Evolutionary conservation across 30 jellyfish, hydroid and myxozoan genomes (phyloP).

Genomic region (Phacellophora camtschatica): DNA sequence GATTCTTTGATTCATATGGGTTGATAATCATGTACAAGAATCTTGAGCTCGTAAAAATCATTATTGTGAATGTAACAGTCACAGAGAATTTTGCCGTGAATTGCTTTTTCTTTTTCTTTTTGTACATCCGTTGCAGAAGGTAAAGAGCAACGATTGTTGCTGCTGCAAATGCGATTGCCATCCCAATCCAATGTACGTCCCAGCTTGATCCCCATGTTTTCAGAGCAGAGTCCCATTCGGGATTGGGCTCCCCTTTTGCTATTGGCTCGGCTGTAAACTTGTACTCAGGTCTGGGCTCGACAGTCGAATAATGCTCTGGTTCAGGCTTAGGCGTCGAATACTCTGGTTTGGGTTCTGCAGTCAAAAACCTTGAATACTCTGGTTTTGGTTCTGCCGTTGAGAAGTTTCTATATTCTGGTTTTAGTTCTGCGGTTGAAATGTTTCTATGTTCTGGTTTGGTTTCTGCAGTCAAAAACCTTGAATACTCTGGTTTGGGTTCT

Average conservation of each 20-base stretch:
- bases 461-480: too few relatives aligned
- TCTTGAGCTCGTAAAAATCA: conserved; percentile 38
- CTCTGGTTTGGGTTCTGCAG: too few relatives aligned
- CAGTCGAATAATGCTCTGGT: too few relatives aligned
- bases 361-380: too few relatives aligned
- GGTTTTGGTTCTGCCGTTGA: too few relatives aligned
- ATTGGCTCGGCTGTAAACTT: too few relatives aligned
- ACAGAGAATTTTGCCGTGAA: conserved; percentile 43
- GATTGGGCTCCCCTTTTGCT: conserved; percentile 71
- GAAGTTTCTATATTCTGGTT: too few relatives aligned
- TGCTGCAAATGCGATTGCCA: conserved; percentile 37
- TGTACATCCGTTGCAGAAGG: conserved; percentile 29
- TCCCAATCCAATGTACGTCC: conserved; percentile 78
- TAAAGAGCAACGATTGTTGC: conserved; percentile 13
- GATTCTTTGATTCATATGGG: conserved; percentile 67
- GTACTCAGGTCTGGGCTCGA: conserved; percentile 33
- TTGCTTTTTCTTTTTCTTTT: conserved; percentile 3
- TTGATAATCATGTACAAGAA: conserved; percentile 45
- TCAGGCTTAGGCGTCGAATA: too few relatives aligned
- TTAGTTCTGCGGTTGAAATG: too few relatives aligned
- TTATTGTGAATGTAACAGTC: conserved; percentile 28
- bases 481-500: too few relatives aligned
- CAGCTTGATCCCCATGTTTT: conserved; percentile 68
- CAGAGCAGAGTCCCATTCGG: conserved; percentile 57
- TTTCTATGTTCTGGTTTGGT: too few relatives aligned